Base-by-base conservation (phyloP, 2,888 invertebrate genomes). In the Copidosoma aretas region DNA sequence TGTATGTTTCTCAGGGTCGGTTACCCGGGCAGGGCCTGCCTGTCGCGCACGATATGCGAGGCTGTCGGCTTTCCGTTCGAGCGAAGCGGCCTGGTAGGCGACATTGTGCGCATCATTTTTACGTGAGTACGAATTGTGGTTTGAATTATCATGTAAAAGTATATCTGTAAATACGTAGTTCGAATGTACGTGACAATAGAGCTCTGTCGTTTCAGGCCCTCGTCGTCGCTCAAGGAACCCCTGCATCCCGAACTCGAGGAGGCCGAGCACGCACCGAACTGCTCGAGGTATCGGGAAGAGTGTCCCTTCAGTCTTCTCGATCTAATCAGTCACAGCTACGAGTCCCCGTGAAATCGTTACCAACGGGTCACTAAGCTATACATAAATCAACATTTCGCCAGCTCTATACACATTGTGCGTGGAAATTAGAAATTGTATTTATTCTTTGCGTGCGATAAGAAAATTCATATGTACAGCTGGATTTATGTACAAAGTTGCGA, bases 81-180 rank as follows among this genome's bases (percentile, higher is more conserved):
- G 63, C 86, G 88, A 77, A 89, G 89, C 78, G 91, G 91, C n/a
- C 80, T 91, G 15, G 76, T 91, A 60, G 91, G 91, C 15, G 90
- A 90, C 79, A 80, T 92, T 71, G 83, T 91, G 49, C 89, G 90
- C 77, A 86, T 91, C 49, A 78, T 91, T 69, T 87, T 92, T 71
- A 89, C 90, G 92, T 91, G 85, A 89, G 74, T 72, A n/a, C n/a
- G n/a, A n/a, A n/a, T n/a, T n/a, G n/a, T 46, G 32, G 4, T 32
- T 46, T 3, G 3, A 46, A 46, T 25, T 56, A 24, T n/a, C n/a
- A n/a, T n/a, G n/a, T n/a, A n/a, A n/a, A n/a, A n/a, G n/a, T n/a
- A n/a, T n/a, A n/a, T n/a, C n/a, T n/a, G n/a, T n/a, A n/a, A n/a
- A n/a, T n/a, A n/a, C n/a, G 32, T 32, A 5, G 32, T 32, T 32